Percentiles rank a stretch among this genome's conserved stretches.
Conservation (phyloP, 2,113 vertebrate species). For the Mus pahari region DNA sequence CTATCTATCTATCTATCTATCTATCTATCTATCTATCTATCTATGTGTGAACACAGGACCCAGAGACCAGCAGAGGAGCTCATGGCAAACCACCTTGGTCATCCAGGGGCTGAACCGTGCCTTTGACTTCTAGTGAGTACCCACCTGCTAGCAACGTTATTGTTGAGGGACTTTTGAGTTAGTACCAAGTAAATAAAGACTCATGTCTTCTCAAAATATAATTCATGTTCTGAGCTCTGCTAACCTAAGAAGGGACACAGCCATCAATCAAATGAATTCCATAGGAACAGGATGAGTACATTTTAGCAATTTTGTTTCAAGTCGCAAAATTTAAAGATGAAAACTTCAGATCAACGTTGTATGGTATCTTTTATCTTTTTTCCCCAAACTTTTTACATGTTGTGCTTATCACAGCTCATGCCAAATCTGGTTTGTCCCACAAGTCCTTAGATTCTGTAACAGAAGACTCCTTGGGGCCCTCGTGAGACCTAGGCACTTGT, state of each 20-base stretch:
- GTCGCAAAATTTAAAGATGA: neutral
- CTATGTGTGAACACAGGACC: neutral
- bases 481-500: neutral
- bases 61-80: accelerated
- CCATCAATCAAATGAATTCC: neutral
- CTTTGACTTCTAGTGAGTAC: accelerated
- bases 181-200: neutral
- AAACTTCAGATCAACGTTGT: neutral
- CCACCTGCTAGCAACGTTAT: accelerated
- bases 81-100: neutral
- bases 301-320: neutral
- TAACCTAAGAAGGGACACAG: neutral
- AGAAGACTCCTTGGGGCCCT: too few relatives aligned
- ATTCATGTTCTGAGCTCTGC: neutral
- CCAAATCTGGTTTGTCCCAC: accelerated
- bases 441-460: accelerated
- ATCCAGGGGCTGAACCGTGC: neutral
- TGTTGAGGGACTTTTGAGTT: neutral
- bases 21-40: too few relatives aligned
- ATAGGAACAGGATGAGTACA: neutral
- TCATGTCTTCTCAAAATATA: neutral
- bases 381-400: too few relatives aligned
- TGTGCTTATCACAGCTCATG: accelerated
- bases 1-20: too few relatives aligned
- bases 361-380: neutral